These are phyloP conservation scores for Megaleporinus macrocephalus DNA, from an alignment of 2,113 vertebrate genomes.

Conservation along the genomic window DNA sequence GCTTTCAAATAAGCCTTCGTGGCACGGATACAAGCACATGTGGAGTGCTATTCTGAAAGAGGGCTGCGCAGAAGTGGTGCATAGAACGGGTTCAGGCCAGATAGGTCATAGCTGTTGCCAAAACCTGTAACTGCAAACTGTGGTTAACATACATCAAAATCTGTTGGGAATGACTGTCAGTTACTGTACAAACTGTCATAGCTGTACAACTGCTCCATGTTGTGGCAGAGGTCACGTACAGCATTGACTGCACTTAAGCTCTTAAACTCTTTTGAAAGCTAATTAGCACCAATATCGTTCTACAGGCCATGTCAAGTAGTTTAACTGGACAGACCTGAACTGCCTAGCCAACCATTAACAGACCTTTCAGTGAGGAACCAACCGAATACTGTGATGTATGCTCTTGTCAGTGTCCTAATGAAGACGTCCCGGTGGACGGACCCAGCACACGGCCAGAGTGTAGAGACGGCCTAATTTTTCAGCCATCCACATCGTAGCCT, in stretches of 20 bases:
- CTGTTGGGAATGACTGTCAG: not conserved
- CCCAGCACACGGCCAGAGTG: conserved; percentile 47
- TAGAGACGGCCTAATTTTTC: conserved; percentile 46
- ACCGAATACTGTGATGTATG: conserved; percentile 67
- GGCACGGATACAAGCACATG: not conserved
- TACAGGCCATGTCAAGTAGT: conserved; percentile 8
- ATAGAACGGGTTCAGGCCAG: not conserved
- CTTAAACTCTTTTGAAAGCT: conserved; percentile 1
- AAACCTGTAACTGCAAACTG: not conserved
- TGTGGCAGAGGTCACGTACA: conserved; percentile 24
- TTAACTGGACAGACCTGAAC: conserved; percentile 32
- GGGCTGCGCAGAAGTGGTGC: not conserved
- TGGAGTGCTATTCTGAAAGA: conserved; percentile 9
- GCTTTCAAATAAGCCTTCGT: not conserved
- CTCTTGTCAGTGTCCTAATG: conserved; percentile 63
- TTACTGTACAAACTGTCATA: not conserved
- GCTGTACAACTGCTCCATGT: not conserved
- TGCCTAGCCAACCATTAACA: conserved; percentile 7
- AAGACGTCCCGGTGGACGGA: conserved; percentile 52
- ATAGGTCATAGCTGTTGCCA: not conserved
- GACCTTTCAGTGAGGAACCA: conserved; percentile 50
- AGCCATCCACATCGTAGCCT: conserved; percentile 14
- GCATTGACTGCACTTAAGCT: not conserved
- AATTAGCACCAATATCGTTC: conserved; percentile 12
- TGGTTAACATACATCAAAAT: not conserved